Conservation (phyloP, 1,140 invertebrate genomes). For the Watersipora subatra region DNA sequence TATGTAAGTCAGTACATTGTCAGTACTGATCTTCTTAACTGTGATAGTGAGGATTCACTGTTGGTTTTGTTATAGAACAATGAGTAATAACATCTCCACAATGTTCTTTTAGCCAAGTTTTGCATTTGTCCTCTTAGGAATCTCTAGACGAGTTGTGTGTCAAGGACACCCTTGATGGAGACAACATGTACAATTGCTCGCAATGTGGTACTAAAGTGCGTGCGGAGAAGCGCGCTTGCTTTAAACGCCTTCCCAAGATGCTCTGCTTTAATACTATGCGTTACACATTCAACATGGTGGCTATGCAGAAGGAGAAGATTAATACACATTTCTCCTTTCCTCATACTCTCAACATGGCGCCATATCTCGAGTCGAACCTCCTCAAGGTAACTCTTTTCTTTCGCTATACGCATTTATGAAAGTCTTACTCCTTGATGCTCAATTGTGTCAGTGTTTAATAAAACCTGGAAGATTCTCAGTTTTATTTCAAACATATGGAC, state of each 20-base stretch:
- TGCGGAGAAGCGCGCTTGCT: constrained; percentile 85
- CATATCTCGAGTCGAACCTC: constrained; percentile 81
- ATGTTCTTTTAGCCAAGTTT: no score
- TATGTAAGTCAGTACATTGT: no score
- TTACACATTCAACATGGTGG: constrained; percentile 95
- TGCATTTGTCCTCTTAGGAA: no score
- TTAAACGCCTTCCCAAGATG: constrained; percentile 81
- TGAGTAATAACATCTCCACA: no score
- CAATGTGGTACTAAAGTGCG: constrained; percentile 85
- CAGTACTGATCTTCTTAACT: no score
- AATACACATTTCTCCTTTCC: constrained; percentile 97
- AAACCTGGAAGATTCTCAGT: no score
- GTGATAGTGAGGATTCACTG: no score
- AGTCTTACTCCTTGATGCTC: no score
- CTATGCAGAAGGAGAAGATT: constrained; percentile 91
- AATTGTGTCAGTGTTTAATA: no score
- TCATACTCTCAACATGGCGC: constrained; percentile 76
- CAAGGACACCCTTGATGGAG: constrained; percentile 86
- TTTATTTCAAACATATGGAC: no score
- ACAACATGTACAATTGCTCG: constrained; percentile 94
- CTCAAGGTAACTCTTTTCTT: constrained; percentile 50
- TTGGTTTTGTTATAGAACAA: no score
- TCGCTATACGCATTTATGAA: no score
- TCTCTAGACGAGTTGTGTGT: constrained; percentile 88
- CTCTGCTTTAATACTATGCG: constrained; percentile 93